These are phyloP conservation scores for Griposia aprilina DNA, from an alignment of 2,888 invertebrate species.

Conservation along the genomic window DNA sequence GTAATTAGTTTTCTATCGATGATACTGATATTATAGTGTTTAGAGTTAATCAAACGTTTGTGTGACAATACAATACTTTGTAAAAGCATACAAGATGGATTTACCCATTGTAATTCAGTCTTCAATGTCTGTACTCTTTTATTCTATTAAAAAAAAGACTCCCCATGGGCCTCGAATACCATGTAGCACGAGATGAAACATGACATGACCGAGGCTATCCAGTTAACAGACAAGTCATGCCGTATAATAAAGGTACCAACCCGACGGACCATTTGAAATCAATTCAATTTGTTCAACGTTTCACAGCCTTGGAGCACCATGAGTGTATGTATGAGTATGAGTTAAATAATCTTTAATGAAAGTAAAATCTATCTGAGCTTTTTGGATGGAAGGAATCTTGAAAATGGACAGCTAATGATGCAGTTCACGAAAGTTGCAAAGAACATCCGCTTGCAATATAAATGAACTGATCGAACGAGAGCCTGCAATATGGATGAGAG, in stretches of 20 bases:
- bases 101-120: slow-evolving; percentile 25
- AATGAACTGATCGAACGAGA: slow-evolving; percentile 80
- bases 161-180: slow-evolving; percentile 50
- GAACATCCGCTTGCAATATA: slow-evolving; percentile 80
- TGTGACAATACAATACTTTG: slow-evolving; percentile 11
- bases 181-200: slow-evolving; percentile 67
- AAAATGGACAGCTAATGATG: slow-evolving; percentile 67
- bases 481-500: slow-evolving; percentile 80
- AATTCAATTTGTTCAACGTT: slow-evolving; percentile 77
- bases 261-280: slow-evolving; percentile 72
- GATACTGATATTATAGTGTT: slow-evolving; percentile 26
- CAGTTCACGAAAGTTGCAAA: slow-evolving; percentile 71
- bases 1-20: slow-evolving; percentile 39
- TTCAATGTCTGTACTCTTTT: slow-evolving; percentile 32
- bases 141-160: slow-evolving; percentile 44
- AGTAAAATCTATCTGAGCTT: slow-evolving; percentile 12
- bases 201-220: slow-evolving; percentile 65
- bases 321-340: slow-evolving; percentile 17
- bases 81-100: background rate
- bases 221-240: slow-evolving; percentile 78
- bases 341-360: slow-evolving; percentile 46
- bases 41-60: background rate
- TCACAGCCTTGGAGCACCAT: slow-evolving; percentile 63
- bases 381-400: slow-evolving; percentile 31
- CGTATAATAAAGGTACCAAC: slow-evolving; percentile 76